Conservation (phyloP, 2,888 invertebrate species). For the Stenichneumon culpator region DNA sequence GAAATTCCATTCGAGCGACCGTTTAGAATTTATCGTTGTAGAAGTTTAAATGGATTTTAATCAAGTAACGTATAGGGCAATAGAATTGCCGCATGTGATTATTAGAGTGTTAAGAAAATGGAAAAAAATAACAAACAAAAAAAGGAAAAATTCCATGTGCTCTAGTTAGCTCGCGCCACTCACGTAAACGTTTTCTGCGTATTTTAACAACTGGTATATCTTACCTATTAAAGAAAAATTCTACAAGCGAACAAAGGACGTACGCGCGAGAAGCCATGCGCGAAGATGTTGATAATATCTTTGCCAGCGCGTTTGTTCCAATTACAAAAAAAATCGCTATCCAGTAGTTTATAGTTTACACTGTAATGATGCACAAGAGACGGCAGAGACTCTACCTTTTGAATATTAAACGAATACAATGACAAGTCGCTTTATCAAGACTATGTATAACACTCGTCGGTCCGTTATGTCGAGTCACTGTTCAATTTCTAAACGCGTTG, state of each 20-base stretch:
- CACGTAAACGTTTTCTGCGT: constrained; percentile 76
- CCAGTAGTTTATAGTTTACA: constrained; percentile 34
- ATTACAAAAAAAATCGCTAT: constrained; percentile 26
- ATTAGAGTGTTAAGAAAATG: constrained; percentile 77
- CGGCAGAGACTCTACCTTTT: constrained; percentile 11
- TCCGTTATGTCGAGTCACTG: constrained; percentile 30
- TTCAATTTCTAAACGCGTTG: constrained; percentile 20
- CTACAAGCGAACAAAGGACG: neutral
- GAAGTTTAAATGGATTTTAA: constrained; percentile 65
- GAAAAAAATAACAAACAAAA: constrained; percentile 1
- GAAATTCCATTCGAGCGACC: constrained; percentile 74
- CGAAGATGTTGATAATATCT: constrained; percentile 53
- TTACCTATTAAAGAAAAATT: constrained; percentile 31
- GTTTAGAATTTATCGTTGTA: constrained; percentile 75
- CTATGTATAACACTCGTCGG: constrained; percentile 42
- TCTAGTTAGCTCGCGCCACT: constrained; percentile 76
- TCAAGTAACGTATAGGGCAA: constrained; percentile 74
- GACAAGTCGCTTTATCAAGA: constrained; percentile 27
- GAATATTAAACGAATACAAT: constrained; percentile 33
- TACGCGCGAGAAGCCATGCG: constrained; percentile 42
- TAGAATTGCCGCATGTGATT: constrained; percentile 80
- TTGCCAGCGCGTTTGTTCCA: constrained; percentile 47
- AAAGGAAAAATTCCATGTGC: constrained; percentile 75
- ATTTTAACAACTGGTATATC: constrained; percentile 74
- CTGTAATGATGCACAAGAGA: constrained; percentile 55